phyloP scores from a whole-genome alignment of 2,113 vertebrate genomes.

The Noturus placidus region DNA sequence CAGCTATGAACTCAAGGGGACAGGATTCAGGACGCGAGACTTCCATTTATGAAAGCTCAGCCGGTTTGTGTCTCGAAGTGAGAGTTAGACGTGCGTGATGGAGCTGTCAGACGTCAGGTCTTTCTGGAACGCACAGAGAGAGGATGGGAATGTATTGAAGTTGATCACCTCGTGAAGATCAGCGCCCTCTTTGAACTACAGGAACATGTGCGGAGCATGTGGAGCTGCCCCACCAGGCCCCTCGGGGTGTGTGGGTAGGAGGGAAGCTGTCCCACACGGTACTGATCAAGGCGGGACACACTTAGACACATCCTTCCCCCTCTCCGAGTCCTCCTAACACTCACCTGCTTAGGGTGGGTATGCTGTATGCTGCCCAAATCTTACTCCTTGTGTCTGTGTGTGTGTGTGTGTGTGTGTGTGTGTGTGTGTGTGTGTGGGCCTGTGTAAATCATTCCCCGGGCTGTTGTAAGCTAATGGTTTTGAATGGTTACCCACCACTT shows the following conservation, averaged over 20 bases:
- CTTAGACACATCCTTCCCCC: constrained; percentile 49
- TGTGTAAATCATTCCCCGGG: constrained; percentile 52
- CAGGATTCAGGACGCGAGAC: neutral
- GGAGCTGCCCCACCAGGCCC: constrained; percentile 40
- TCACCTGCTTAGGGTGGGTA: constrained; percentile 50
- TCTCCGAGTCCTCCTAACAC: constrained; percentile 44
- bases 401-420: constrained; percentile 13
- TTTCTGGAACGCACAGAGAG: constrained; percentile 14
- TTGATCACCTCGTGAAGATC: constrained; percentile 44
- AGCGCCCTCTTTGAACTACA: constrained; percentile 46
- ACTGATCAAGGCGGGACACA: constrained; percentile 56
- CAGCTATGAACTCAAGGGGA: neutral
- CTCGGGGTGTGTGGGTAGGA: constrained; percentile 37
- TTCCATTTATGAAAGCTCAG: neutral
- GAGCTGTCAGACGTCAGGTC: constrained; percentile 32
- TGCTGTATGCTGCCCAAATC: constrained; percentile 30
- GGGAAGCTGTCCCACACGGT: constrained; percentile 51
- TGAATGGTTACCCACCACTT: constrained; percentile 60
- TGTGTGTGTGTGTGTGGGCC: neutral
- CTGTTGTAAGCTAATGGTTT: constrained; percentile 70
- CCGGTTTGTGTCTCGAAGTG: neutral
- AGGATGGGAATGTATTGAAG: constrained; percentile 21
- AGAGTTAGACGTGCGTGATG: neutral
- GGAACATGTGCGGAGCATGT: constrained; percentile 59
- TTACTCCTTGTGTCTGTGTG: constrained; percentile 34